Evolutionary conservation across 2,888 invertebrate genomes (phyloP).

Genomic region (Clusia tigrina): DNA sequence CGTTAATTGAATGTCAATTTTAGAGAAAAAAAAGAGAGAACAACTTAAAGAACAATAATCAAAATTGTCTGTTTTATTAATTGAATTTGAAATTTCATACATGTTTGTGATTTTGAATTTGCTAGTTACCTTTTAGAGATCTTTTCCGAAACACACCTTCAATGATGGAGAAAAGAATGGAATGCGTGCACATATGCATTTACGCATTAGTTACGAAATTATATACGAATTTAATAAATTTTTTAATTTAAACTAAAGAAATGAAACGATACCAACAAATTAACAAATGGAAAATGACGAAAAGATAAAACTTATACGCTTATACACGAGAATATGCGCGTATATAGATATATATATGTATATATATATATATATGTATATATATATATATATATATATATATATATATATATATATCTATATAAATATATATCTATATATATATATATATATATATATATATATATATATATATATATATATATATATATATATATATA

Average conservation of each 20-base stretch:
- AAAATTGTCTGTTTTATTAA: slow-evolving; percentile 37
- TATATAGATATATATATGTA: too few species aligned
- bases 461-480: too few species aligned
- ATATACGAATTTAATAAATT: slow-evolving; percentile 65
- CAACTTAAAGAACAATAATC: slow-evolving; percentile 44
- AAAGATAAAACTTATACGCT: slow-evolving; percentile 20
- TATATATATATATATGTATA: too few species aligned
- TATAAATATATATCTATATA: too few species aligned
- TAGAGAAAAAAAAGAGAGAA: slow-evolving; percentile 46
- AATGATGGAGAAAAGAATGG: slow-evolving; percentile 68
- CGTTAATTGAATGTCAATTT: slow-evolving; percentile 35
- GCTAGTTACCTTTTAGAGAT: slow-evolving; percentile 93
- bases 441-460: too few species aligned
- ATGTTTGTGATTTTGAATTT: slow-evolving; percentile 63
- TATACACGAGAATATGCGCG: too few species aligned
- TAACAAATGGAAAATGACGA: slow-evolving; percentile 13
- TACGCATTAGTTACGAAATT: slow-evolving; percentile 66
- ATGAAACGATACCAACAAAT: slow-evolving; percentile 25
- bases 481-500: too few species aligned
- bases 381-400: too few species aligned
- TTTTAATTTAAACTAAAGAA: slow-evolving; percentile 41
- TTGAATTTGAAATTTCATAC: slow-evolving; percentile 53
- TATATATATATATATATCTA: too few species aligned
- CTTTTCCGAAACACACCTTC: slow-evolving; percentile 95
- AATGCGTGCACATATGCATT: slow-evolving; percentile 67